Evolutionary conservation across 2,113 vertebrate species (phyloP).

Genomic region (Sapajus apella): DNA sequence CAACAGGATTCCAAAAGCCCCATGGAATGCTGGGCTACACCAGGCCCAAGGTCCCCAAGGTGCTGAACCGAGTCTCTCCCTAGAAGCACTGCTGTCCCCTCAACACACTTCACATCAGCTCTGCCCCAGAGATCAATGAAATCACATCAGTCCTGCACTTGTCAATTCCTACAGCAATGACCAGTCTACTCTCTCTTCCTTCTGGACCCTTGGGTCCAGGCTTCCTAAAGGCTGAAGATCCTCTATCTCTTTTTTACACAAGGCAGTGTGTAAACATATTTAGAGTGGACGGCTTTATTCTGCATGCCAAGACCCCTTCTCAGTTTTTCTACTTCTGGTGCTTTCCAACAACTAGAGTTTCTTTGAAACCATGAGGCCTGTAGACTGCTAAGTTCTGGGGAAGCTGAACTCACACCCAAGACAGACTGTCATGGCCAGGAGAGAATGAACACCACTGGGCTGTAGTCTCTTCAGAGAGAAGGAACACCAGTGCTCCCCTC

Average conservation of each 20-base stretch:
- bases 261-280: background rate
- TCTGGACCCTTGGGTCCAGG: background rate
- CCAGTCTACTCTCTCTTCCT: background rate
- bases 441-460: background rate
- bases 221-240: background rate
- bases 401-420: background rate
- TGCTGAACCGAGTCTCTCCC: background rate
- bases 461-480: background rate
- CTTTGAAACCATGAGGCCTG: background rate
- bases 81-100: background rate
- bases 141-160: background rate
- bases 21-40: background rate
- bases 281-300: background rate
- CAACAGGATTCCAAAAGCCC: background rate
- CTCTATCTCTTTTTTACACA: background rate
- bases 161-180: background rate
- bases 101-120: background rate
- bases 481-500: background rate
- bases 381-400: background rate
- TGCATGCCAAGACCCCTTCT: background rate
- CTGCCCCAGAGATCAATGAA: background rate
- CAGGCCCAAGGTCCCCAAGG: background rate
- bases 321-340: background rate
- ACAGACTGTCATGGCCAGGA: background rate
- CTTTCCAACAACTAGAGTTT: background rate